Evolutionary conservation across 1,140 invertebrate genomes (phyloP).

Genomic region (Drosophila grimshawi): DNA sequence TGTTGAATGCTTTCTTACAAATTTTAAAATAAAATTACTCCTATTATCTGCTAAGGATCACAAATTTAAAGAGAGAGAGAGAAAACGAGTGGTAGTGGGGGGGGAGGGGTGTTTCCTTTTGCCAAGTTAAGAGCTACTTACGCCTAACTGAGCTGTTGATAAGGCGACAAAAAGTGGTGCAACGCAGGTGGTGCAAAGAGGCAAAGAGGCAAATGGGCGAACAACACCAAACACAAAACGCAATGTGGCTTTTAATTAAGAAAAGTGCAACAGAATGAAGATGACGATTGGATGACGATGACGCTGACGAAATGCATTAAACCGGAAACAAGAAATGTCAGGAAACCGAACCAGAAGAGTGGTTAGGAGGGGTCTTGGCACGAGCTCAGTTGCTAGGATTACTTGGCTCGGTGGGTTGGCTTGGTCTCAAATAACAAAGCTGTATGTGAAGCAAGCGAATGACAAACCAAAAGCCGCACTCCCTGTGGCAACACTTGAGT

Average conservation of each 20-base stretch:
- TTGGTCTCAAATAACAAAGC: conserved; percentile 52
- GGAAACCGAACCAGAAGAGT: not conserved
- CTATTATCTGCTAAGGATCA: not conserved
- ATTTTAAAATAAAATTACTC: too few relatives aligned
- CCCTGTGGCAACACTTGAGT: conserved; percentile 59
- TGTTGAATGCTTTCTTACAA: too few relatives aligned
- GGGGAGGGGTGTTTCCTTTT: not conserved
- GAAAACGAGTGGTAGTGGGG: too few relatives aligned
- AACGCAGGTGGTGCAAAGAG: conserved; percentile 12
- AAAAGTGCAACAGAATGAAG: conserved; percentile 43
- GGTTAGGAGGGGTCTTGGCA: not conserved
- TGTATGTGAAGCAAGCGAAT: conserved; percentile 32
- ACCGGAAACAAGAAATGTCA: conserved; percentile 46
- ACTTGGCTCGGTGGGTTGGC: conserved; percentile 2
- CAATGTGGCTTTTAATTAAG: conserved; percentile 48
- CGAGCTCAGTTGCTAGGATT: conserved; percentile 17
- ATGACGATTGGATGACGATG: conserved; percentile 3
- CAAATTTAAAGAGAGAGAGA: not conserved
- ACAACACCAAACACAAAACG: conserved; percentile 31
- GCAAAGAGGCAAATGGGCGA: not conserved
- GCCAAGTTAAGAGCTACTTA: conserved; percentile 11
- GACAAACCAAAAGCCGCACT: conserved; percentile 50
- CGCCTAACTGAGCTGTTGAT: conserved; percentile 21
- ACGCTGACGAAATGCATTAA: conserved; percentile 51
- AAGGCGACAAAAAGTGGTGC: conserved; percentile 38